Conservation (phyloP, 1,140 invertebrate genomes). For the Drosophila kanapiae region DNA sequence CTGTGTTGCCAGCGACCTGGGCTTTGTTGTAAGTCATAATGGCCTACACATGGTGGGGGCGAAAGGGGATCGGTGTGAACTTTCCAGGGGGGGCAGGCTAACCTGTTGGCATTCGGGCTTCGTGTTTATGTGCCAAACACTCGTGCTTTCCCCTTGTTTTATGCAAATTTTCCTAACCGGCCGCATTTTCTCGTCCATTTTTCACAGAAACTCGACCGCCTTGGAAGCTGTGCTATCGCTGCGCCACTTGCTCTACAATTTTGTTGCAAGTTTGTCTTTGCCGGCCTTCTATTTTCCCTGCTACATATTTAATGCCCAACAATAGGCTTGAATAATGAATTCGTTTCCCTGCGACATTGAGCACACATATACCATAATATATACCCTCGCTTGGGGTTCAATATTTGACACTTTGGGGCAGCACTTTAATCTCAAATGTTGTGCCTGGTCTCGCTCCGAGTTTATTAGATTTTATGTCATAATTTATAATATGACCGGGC, state of each 20-base stretch:
- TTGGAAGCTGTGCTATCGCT: conserved; percentile 17
- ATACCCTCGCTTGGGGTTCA: conserved; percentile 35
- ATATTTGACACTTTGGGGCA: conserved; percentile 66
- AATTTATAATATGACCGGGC: conserved; percentile 70
- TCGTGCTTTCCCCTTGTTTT: conserved; percentile 56
- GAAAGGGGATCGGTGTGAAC: neutral
- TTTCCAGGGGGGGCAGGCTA: conserved; percentile 22
- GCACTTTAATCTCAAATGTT: conserved; percentile 56
- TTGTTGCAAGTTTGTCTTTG: conserved; percentile 62
- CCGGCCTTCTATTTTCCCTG: conserved; percentile 28
- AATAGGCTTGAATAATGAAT: conserved; percentile 79
- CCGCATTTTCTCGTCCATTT: conserved; percentile 75
- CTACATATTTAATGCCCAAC: conserved; percentile 75
- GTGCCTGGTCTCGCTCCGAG: conserved; percentile 21
- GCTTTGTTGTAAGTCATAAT: conserved; percentile 81
- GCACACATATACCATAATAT: conserved; percentile 2
- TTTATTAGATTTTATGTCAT: conserved; percentile 76
- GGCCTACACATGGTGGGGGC: conserved; percentile 41
- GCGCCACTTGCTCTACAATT: conserved; percentile 48
- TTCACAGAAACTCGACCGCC: conserved; percentile 53
- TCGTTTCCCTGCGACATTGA: conserved; percentile 49
- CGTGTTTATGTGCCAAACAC: conserved; percentile 78
- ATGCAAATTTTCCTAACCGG: conserved; percentile 73
- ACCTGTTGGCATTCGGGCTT: conserved; percentile 75
- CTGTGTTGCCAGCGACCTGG: conserved; percentile 69